Evolutionary conservation across 2,888 invertebrate species (phyloP).

Genomic region (Amblyteles armatorius): DNA sequence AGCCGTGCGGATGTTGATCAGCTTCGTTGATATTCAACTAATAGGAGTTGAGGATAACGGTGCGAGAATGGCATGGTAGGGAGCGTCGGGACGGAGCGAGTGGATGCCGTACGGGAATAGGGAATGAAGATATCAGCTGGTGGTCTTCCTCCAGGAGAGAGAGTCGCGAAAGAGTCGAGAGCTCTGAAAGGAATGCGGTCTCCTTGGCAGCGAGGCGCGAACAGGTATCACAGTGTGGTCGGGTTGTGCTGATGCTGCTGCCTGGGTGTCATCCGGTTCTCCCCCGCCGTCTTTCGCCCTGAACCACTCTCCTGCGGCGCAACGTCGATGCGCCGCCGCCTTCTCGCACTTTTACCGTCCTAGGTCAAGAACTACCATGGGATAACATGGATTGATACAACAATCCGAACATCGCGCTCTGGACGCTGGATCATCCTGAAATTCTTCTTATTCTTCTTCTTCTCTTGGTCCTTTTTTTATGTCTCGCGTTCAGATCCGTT

Average conservation of each 20-base stretch:
- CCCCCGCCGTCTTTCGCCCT: conserved; percentile 37
- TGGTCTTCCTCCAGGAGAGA: conserved; percentile 27
- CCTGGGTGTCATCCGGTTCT: conserved; percentile 69
- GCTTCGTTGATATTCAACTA: not conserved
- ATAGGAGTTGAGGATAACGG: not conserved
- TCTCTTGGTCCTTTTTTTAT: not conserved
- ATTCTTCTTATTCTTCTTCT: not conserved
- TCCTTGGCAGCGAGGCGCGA: conserved; percentile 61
- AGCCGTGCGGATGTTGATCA: not conserved
- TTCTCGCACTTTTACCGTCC: conserved; percentile 43
- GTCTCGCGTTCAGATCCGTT: not conserved
- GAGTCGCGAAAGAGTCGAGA: conserved; percentile 12
- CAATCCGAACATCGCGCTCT: not conserved
- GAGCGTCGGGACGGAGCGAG: not conserved
- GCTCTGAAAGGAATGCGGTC: conserved; percentile 64
- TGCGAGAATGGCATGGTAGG: not conserved
- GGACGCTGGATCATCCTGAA: not conserved
- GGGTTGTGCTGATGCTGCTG: conserved; percentile 42
- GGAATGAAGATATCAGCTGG: conserved; percentile 62
- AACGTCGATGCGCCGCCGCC: conserved; percentile 23
- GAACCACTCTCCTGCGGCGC: conserved; percentile 12
- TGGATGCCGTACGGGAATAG: conserved; percentile 29
- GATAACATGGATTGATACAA: conserved; percentile 20
- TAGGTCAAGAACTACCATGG: conserved; percentile 59
- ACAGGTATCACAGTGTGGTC: conserved; percentile 64